Percentiles rank a stretch among this genome's conserved stretches.
These are phyloP conservation scores for Sinodicranocentrus sp. DNA, from an alignment of 2,888 invertebrate species.

Conservation along the genomic window DNA sequence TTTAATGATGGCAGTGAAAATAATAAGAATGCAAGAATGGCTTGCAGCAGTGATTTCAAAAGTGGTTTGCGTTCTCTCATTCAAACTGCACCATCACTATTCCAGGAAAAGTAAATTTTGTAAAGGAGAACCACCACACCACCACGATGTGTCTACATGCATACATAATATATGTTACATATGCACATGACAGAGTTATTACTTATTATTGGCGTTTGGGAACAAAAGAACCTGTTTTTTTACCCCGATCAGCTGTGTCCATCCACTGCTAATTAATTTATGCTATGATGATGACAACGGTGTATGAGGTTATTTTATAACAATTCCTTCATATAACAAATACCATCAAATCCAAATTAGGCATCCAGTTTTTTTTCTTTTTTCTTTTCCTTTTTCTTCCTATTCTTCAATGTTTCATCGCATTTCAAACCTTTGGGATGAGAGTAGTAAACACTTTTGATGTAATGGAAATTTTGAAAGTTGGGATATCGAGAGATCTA, in stretches of 20 bases:
- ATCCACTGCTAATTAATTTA: conserved; percentile 75
- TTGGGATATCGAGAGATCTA: neutral
- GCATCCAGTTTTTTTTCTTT: no score
- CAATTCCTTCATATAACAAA: no score
- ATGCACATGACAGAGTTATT: conserved; percentile 2
- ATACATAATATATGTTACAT: neutral
- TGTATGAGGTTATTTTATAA: no score
- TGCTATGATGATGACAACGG: conserved; percentile 65
- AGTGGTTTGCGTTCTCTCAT: conserved; percentile 69
- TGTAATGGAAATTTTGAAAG: no score
- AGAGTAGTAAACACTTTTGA: no score
- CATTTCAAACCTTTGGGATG: no score
- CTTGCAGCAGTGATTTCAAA: conserved; percentile 51
- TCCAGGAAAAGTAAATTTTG: conserved; percentile 75
- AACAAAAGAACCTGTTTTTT: conserved; percentile 70
- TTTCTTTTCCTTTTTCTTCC: no score
- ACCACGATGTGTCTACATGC: conserved; percentile 32
- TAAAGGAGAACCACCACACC: conserved; percentile 45
- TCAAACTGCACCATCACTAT: conserved; percentile 76
- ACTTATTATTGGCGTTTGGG: conserved; percentile 19
- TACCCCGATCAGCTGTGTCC: conserved; percentile 66
- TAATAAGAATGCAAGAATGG: conserved; percentile 51
- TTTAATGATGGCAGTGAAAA: conserved; percentile 51
- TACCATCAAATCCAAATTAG: no score
- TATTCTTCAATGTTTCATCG: no score